phyloP scores from a whole-genome alignment of 2,797 vertebrate species.

The Acrossocheilus wenchowensis region DNA sequence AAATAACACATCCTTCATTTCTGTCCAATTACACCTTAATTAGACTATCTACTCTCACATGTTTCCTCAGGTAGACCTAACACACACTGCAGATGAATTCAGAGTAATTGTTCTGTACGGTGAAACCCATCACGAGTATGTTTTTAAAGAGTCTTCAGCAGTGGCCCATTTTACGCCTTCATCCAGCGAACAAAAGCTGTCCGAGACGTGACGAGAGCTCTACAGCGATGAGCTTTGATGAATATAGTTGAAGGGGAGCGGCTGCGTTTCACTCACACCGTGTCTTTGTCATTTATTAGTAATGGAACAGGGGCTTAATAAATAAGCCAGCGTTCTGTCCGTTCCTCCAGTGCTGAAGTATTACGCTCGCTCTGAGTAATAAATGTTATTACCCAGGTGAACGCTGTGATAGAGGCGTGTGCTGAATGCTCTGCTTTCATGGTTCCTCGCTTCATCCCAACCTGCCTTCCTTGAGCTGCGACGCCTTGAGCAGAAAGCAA shows the following conservation, averaged over 20 bases:
- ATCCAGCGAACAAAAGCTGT: slow-evolving; percentile 45
- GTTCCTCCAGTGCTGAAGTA: slow-evolving; percentile 66
- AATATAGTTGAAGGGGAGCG: slow-evolving; percentile 75
- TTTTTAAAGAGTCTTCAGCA: slow-evolving; percentile 3
- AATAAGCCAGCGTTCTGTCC: slow-evolving; percentile 73
- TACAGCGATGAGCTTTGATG: slow-evolving; percentile 73
- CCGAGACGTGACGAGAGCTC: slow-evolving; percentile 59
- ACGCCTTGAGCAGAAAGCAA: slow-evolving; percentile 28
- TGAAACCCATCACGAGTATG: not conserved
- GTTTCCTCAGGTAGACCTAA: not conserved
- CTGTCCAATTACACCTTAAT: slow-evolving; percentile 11
- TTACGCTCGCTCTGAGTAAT: slow-evolving; percentile 63
- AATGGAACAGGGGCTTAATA: slow-evolving; percentile 76
- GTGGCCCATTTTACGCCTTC: slow-evolving; percentile 4
- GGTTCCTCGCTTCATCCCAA: slow-evolving; percentile 11
- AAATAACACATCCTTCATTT: slow-evolving; percentile 22
- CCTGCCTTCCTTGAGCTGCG: not conserved
- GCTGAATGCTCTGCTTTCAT: slow-evolving; percentile 21
- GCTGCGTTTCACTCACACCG: slow-evolving; percentile 68
- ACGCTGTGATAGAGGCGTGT: slow-evolving; percentile 40
- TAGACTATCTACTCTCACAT: not conserved
- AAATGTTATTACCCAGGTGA: slow-evolving; percentile 76
- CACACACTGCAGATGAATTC: not conserved
- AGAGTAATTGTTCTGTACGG: not conserved
- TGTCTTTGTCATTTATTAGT: slow-evolving; percentile 77